These are phyloP conservation scores for Camptogramma bilineatum DNA, from an alignment of 2,888 invertebrate genomes.

Conservation along the genomic window DNA sequence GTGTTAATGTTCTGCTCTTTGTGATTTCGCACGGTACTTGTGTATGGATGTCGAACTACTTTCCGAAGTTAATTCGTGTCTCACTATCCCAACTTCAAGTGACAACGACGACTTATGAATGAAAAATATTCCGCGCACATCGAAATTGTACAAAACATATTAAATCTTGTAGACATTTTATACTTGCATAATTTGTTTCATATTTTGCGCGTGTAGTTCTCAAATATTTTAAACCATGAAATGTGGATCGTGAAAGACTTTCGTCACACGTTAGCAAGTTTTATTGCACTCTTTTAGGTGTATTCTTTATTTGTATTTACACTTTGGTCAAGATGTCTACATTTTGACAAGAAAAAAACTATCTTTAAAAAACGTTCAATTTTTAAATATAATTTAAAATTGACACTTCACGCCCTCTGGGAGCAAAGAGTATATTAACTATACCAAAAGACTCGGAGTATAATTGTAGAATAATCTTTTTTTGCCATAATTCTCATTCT, in stretches of 20 bases:
- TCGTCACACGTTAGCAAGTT: background rate
- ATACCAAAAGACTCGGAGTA: too few relatives aligned
- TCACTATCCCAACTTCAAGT: slow-evolving; percentile 78
- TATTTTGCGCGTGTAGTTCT: slow-evolving; percentile 10
- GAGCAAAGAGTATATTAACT: too few relatives aligned
- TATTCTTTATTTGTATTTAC: background rate
- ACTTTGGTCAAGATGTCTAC: background rate
- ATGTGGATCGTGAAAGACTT: slow-evolving; percentile 4
- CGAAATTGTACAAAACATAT: slow-evolving; percentile 24
- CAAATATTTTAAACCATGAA: slow-evolving; percentile 5
- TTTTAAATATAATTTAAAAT: too few relatives aligned
- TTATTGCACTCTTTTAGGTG: slow-evolving; percentile 1
- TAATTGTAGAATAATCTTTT: too few relatives aligned
- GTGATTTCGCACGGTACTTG: slow-evolving; percentile 67
- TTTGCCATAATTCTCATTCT: too few relatives aligned
- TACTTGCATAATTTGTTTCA: slow-evolving; percentile 14
- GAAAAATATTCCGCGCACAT: slow-evolving; percentile 50
- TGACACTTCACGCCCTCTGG: too few relatives aligned
- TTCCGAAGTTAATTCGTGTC: slow-evolving; percentile 79
- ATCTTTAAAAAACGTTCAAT: too few relatives aligned
- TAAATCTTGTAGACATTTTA: slow-evolving; percentile 27
- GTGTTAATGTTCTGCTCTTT: slow-evolving; percentile 80
- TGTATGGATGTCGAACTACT: slow-evolving; percentile 73
- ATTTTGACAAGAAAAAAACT: too few relatives aligned
- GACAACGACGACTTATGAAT: slow-evolving; percentile 58